These are phyloP conservation scores for Cinara cedri DNA, from an alignment of 2,888 invertebrate species.

Conservation along the genomic window DNA sequence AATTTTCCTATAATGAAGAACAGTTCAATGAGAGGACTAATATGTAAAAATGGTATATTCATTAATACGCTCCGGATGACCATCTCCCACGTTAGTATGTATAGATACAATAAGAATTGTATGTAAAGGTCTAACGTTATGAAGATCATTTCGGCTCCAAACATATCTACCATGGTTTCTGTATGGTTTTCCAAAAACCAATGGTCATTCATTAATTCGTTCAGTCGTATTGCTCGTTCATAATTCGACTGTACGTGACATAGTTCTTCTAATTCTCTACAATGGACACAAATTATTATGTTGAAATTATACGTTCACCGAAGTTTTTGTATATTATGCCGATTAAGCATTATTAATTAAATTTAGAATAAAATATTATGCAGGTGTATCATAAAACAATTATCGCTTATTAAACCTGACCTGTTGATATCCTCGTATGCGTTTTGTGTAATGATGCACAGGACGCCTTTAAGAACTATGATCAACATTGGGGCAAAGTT, in stretches of 20 bases:
- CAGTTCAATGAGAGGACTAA: constrained; percentile 51
- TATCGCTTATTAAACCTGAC: too few species aligned
- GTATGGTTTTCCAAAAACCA: constrained; percentile 57
- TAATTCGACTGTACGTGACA: constrained; percentile 19
- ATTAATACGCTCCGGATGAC: constrained; percentile 54
- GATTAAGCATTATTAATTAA: too few species aligned
- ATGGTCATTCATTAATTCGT: constrained; percentile 55
- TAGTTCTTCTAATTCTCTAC: constrained; percentile 52
- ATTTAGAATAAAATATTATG: too few species aligned
- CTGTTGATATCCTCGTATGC: too few species aligned
- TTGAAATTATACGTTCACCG: too few species aligned
- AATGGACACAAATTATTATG: too few species aligned
- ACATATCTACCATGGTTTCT: constrained; percentile 53
- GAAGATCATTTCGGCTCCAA: constrained; percentile 54
- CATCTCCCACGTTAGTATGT: constrained; percentile 55
- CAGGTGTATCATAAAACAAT: too few species aligned
- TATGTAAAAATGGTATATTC: constrained; percentile 28
- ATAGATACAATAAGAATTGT: constrained; percentile 56
- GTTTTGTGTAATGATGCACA: too few species aligned
- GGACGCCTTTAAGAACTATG: too few species aligned
- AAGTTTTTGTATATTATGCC: too few species aligned
- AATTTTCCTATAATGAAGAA: constrained; percentile 54
- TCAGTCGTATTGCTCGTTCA: constrained; percentile 35
- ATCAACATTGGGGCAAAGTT: too few species aligned
- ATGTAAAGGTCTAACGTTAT: constrained; percentile 58